phyloP scores from a whole-genome alignment of 2,888 invertebrate genomes.

The Melolontha melolontha region DNA sequence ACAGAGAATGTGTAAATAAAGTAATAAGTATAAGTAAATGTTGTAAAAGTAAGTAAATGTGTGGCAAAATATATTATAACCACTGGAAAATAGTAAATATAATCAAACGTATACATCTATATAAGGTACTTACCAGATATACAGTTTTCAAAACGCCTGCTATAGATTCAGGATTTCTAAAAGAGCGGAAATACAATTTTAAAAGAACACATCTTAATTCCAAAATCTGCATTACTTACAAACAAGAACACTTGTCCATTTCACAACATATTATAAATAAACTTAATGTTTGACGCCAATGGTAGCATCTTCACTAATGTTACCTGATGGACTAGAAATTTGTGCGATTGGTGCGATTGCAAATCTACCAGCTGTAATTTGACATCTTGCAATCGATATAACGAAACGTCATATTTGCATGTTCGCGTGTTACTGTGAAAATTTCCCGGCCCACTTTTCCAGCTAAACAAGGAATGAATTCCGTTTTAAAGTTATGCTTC shows the following conservation, averaged over 20 bases:
- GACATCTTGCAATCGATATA: conserved; percentile 49
- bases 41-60: too few species aligned
- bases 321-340: conserved; percentile 24
- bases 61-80: too few species aligned
- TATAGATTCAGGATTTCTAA: conserved; percentile 45
- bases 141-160: conserved; percentile 47
- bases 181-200: conserved; percentile 20
- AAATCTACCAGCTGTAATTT: conserved; percentile 43
- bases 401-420: conserved; percentile 48
- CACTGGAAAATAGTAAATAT: neutral
- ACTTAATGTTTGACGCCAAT: neutral
- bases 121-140: conserved; percentile 44
- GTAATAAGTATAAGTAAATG: too few species aligned
- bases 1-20: too few species aligned
- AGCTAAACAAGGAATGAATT: conserved; percentile 3
- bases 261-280: conserved; percentile 31
- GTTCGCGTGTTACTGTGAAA: conserved; percentile 38
- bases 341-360: conserved; percentile 25
- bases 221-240: conserved; percentile 7
- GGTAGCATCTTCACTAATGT: conserved; percentile 26
- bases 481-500: neutral
- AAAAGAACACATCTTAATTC: neutral
- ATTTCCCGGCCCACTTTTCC: conserved; percentile 38
- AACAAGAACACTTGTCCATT: conserved; percentile 31
- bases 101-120: neutral